phyloP scores from a whole-genome alignment of 1,140 invertebrate genomes.

The Pissodes strobi region DNA sequence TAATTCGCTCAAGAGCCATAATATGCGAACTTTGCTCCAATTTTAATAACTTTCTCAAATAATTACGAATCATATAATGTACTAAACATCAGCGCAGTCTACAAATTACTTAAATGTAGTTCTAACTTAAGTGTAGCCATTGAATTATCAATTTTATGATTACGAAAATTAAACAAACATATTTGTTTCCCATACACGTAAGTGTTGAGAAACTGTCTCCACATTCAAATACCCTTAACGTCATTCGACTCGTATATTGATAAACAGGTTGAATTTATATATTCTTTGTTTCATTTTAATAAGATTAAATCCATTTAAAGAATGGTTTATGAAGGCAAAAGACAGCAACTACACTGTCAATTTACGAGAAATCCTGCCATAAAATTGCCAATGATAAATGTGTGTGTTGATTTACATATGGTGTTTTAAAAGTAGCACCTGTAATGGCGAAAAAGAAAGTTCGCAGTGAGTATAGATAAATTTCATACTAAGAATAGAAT shows the following conservation, averaged over 20 bases:
- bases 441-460: background rate
- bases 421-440: slow-evolving; percentile 1
- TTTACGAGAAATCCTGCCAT: slow-evolving; percentile 14
- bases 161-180: too few relatives aligned
- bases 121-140: too few relatives aligned
- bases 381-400: slow-evolving; percentile 4
- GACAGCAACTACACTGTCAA: slow-evolving; percentile 17
- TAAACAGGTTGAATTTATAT: slow-evolving; percentile 19
- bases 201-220: slow-evolving; percentile 9
- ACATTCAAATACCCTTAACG: slow-evolving; percentile 1
- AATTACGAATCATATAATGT: too few relatives aligned
- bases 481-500: too few relatives aligned
- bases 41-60: too few relatives aligned
- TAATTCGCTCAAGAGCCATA: too few relatives aligned
- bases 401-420: slow-evolving; percentile 1
- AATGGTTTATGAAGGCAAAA: slow-evolving; percentile 18
- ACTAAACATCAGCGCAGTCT: too few relatives aligned
- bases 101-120: too few relatives aligned
- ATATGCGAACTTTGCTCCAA: too few relatives aligned
- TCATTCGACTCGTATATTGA: slow-evolving; percentile 5
- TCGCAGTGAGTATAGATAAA: too few relatives aligned
- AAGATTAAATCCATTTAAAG: slow-evolving; percentile 19
- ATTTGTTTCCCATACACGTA: slow-evolving; percentile 8
- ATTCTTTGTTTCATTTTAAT: slow-evolving; percentile 24
- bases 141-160: too few relatives aligned